Conservation (phyloP, 2,797 vertebrate species). For the Margarornis squamiger region DNA sequence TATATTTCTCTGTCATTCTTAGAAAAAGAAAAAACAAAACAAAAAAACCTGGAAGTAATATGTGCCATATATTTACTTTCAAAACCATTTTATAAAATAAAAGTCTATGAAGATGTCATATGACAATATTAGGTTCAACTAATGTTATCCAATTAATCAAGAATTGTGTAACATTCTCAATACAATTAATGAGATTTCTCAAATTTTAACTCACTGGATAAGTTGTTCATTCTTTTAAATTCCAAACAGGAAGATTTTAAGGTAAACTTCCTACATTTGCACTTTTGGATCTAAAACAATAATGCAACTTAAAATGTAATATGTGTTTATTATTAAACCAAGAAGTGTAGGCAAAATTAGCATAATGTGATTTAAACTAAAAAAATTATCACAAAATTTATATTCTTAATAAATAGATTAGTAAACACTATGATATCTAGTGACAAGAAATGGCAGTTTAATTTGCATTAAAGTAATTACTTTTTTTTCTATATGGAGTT, state of each 20-base stretch:
- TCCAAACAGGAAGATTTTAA: background rate
- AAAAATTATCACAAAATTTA: conserved; percentile 4
- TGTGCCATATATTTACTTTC: background rate
- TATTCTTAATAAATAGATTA: conserved; percentile 4
- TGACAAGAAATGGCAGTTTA: background rate
- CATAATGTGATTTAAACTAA: conserved; percentile 19
- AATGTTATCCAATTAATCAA: background rate
- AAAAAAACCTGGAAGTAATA: background rate
- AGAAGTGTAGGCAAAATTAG: conserved; percentile 23
- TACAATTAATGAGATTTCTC: background rate
- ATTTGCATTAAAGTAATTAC: background rate
- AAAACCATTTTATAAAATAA: background rate
- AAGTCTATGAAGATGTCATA: background rate
- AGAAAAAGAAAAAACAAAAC: background rate
- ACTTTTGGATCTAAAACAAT: conserved; percentile 56
- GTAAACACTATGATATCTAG: background rate
- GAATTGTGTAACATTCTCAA: background rate
- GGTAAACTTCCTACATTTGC: conserved; percentile 38
- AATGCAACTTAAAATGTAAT: conserved; percentile 61
- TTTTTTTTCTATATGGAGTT: background rate
- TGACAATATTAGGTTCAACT: background rate
- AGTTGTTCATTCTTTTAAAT: conserved; percentile 55
- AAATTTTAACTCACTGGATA: background rate
- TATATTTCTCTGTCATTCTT: background rate
- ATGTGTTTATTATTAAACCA: conserved; percentile 55